Evolutionary conservation across 2,113 vertebrate species (phyloP), one percentile per base, ranked within the genome.

Genomic region (Mugil cephalus): DNA sequence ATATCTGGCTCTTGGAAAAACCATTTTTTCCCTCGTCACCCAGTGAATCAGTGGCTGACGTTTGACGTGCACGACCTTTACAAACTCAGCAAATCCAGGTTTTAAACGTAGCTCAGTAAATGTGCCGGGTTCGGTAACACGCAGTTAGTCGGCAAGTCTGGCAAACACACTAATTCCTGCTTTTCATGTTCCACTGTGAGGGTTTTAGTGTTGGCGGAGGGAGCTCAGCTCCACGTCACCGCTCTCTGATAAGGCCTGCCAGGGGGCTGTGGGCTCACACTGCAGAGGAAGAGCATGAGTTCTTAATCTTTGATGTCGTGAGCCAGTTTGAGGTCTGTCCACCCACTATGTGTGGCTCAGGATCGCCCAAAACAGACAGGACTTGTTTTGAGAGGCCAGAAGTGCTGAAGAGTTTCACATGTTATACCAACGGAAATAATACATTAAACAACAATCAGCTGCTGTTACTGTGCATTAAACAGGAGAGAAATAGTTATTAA

Each of bases 111-210:
- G 24, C 42, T n/a, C 43, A 13, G 40, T 56, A 35, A 71, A 76
- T 66, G 42, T 24, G 13, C 47, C 59, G 17, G 15, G 8, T 43
- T 1, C 8, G 8, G 39, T 53, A 18, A 50, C 15, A 19, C 52
- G 66, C 87, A 69, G 76, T 74, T 84, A 77, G 75, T 84, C 67
- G 83, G 76, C 80, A 88, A 79, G 91, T 92, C 93, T 91, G 66
- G 92, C 89, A 83, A 91, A 84, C 80, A 84, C 64, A 34, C 64
- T 80, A 77, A 84, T 82, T 87, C 85, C 73, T 93, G 87, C 90
- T 88, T 64, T 8, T 85, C 76, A 74, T 82, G 77, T 64, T 70
- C 77, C 76, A 45, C 3, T 76, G 58, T 83, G 86, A 86, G 87
- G 11, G 17, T 86, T 90, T 90, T 76, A 81, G 88, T 80, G 21